These are phyloP conservation scores for Venturia canescens DNA, from an alignment of 1,140 invertebrate species.

Conservation along the genomic window DNA sequence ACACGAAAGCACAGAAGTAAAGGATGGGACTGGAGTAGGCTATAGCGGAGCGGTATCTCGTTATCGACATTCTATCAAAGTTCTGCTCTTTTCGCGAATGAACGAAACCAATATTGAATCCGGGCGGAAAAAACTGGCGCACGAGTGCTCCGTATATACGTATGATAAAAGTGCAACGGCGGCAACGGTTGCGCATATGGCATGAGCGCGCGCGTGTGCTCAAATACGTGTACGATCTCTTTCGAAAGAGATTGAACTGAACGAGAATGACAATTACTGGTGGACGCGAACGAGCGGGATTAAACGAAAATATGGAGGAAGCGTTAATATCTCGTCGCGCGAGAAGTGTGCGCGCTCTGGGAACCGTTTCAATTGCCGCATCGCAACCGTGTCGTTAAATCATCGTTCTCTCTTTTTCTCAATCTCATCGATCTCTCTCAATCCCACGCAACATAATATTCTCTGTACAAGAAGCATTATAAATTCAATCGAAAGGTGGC, in stretches of 20 bases:
- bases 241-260: neutral
- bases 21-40: neutral
- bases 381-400: constrained; percentile 29
- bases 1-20: neutral
- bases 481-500: constrained; percentile 30
- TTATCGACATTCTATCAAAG: constrained; percentile 42
- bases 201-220: too few species aligned
- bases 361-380: constrained; percentile 13
- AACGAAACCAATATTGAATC: constrained; percentile 36
- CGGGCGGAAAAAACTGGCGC: neutral
- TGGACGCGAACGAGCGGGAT: neutral
- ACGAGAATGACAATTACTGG: constrained; percentile 4
- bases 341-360: neutral
- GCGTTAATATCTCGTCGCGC: constrained; percentile 30
- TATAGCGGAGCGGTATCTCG: constrained; percentile 18
- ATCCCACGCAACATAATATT: neutral
- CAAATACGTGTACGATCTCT: neutral
- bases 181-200: neutral
- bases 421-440: neutral
- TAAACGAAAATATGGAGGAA: constrained; percentile 37
- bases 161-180: neutral
- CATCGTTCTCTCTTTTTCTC: neutral
- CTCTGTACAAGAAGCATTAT: neutral
- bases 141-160: neutral
- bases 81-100: constrained; percentile 33